A percentile compares a stretch with the other conserved stretches of the same genome.
Evolutionary conservation across 2,797 vertebrate species (phyloP).

Genomic region (Hemibagrus guttatus): DNA sequence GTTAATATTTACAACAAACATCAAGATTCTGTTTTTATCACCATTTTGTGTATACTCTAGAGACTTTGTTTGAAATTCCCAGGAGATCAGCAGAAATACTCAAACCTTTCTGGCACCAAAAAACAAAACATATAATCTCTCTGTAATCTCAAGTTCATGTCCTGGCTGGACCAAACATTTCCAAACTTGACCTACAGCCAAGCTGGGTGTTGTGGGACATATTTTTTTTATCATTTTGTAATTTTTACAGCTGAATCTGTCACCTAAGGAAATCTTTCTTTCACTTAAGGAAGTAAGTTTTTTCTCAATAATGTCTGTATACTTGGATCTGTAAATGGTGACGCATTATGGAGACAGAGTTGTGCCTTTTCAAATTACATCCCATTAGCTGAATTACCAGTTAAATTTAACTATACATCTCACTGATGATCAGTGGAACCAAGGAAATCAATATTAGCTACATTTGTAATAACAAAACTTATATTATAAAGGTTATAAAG

Average conservation of each 20-base stretch:
- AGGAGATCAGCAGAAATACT: not conserved
- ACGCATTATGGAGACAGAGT: not conserved
- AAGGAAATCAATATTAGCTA: not conserved
- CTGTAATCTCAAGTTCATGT: not conserved
- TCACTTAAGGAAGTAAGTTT: not conserved
- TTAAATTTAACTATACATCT: not conserved
- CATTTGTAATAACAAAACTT: not conserved
- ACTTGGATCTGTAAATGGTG: not conserved
- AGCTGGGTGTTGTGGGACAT: not conserved
- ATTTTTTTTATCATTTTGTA: no score
- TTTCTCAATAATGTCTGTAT: not conserved
- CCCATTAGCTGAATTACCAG: not conserved
- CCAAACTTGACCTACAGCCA: not conserved
- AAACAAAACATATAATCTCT: not conserved
- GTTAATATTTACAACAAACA: not conserved
- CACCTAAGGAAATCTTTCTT: not conserved
- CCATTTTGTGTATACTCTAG: not conserved
- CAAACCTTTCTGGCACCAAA: not conserved
- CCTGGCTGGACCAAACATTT: not conserved
- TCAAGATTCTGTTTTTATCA: not conserved
- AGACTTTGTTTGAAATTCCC: not conserved
- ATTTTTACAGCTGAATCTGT: not conserved
- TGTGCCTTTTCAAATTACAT: not conserved
- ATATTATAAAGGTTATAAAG: not conserved
- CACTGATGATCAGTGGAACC: not conserved